Evolutionary conservation across 1,140 invertebrate species (phyloP), one percentile per base, ranked within the genome.

Genomic region (Stenopsyche tienmushanensis): DNA sequence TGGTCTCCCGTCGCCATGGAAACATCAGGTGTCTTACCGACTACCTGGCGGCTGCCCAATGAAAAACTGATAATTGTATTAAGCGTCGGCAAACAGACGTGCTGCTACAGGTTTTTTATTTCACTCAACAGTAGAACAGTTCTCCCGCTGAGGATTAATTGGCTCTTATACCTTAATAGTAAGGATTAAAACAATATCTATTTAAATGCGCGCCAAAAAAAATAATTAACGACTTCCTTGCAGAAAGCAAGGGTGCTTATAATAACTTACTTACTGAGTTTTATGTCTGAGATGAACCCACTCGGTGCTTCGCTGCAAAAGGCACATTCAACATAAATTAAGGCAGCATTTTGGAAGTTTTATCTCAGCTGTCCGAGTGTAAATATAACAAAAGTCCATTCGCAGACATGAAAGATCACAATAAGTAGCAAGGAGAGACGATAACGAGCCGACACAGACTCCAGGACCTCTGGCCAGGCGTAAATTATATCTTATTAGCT

Each of bases 11-110:
- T 34, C 20, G 53, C 17, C 8, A 17, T 2, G 20, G 34, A 15
- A 25, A 21, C 53, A n/a, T 25, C 52, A 8, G 47, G 52, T 54
- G 52, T 54, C 3, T n/a, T 54, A 25, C 52, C 18, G 44, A 18
- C 24, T 24, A 57, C 25, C 41, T n/a, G n/a, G n/a, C n/a, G n/a
- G 29, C 21, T 25, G 15, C 10, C 20, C 53, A n/a, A n/a, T 41
- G 29, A 57, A 57, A 57, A 57, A 57, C 53, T 17, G 20, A 39
- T 57, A 57, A 57, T 57, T 57, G 29, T 57, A 42, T 20, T 25
- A 57, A 57, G 25, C 53, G 53, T 41, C 25, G 53, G 21, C 29
- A 34, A 34, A 34, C 29, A 34, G n/a, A n/a, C n/a, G n/a, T 42
- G 17, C 53, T 17, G 53, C 26, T 39, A 17, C 53, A 2, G 17